Percentiles rank a stretch among this genome's conserved stretches.
Conservation (phyloP, 2,797 vertebrate species). For the Helicolenus hilgendorfi region DNA sequence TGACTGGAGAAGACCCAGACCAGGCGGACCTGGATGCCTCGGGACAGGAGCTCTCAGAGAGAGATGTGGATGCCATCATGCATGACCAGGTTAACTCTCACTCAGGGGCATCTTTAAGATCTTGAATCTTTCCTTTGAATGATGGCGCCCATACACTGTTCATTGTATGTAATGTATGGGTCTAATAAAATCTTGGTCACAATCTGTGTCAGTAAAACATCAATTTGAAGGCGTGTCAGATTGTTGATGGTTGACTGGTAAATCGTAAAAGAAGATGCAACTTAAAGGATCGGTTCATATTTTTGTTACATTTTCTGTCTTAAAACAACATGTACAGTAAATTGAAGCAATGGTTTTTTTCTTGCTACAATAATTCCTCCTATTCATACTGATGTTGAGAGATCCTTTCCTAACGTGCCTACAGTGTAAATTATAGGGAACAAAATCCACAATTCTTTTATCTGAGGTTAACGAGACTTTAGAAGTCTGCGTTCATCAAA, state of each 20-base stretch:
- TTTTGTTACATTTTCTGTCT: neutral
- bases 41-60: constrained; percentile 84
- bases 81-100: constrained; percentile 83
- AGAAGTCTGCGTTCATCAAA: neutral
- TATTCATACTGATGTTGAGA: neutral
- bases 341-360: neutral
- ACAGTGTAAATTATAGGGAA: neutral
- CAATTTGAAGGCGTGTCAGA: neutral
- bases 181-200: constrained; percentile 34
- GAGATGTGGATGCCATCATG: constrained; percentile 83
- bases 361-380: neutral
- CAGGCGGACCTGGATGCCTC: constrained; percentile 81
- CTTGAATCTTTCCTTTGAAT: neutral
- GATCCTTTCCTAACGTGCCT: neutral
- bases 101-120: neutral
- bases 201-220: constrained; percentile 12
- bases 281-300: neutral
- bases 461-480: neutral
- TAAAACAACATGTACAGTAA: neutral
- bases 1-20: constrained; percentile 89
- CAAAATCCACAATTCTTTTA: neutral
- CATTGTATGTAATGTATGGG: constrained; percentile 2
- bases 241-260: neutral
- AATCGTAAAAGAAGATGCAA: neutral
- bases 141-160: neutral